These are phyloP conservation scores for Tachysurus vachellii DNA, from an alignment of 2,113 vertebrate genomes.

Conservation along the genomic window DNA sequence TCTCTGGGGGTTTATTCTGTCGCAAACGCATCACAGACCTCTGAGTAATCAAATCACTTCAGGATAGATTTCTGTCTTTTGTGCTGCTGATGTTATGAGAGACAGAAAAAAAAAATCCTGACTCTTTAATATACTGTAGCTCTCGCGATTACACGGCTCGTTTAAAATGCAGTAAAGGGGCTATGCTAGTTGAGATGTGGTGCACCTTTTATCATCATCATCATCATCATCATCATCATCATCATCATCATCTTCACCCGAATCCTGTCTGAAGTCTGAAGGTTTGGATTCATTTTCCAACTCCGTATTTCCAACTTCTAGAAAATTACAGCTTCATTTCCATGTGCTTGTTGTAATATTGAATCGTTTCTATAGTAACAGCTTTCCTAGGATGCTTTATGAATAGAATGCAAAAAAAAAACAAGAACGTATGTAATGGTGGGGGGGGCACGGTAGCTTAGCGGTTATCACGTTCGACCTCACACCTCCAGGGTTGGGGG, in stretches of 20 bases:
- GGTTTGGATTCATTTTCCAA: not conserved
- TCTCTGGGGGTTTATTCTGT: not conserved
- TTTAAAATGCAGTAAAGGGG: not conserved
- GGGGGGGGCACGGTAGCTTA: too few relatives aligned
- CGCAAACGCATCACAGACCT: not conserved
- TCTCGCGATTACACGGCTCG: not conserved
- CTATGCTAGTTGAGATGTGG: not conserved
- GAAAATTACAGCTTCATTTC: not conserved
- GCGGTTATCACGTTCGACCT: too few relatives aligned
- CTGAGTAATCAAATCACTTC: not conserved
- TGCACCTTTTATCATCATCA: too few relatives aligned
- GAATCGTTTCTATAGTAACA: not conserved
- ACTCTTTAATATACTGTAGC: not conserved
- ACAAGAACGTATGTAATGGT: too few relatives aligned
- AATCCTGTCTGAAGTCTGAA: not conserved
- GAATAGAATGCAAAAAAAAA: too few relatives aligned
- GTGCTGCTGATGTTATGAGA: not conserved
- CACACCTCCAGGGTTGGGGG: too few relatives aligned
- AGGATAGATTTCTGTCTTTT: not conserved
- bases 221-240: too few relatives aligned
- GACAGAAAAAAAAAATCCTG: not conserved
- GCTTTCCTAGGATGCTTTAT: not conserved
- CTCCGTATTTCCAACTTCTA: not conserved
- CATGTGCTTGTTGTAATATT: not conserved
- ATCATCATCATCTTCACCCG: too few relatives aligned